Base-by-base conservation (phyloP, 2,113 vertebrate species). In the Herpetotheres cachinnans region DNA sequence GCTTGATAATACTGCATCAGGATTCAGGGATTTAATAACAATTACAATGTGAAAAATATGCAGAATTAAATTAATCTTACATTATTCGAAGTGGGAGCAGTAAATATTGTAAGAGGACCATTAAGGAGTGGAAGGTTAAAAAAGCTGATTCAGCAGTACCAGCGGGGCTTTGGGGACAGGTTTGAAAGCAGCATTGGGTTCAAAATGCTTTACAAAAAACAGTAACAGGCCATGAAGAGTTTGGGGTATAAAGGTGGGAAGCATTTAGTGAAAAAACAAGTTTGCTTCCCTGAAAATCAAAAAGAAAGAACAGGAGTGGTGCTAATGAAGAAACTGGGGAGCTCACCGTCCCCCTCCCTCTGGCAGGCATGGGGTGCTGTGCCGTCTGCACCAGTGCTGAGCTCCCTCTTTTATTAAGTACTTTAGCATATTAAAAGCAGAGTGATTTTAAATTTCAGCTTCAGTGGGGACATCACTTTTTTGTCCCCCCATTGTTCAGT, bases 281-380 rank as follows among this genome's bases (percentile, higher is more conserved):
- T 89, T 83, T 77, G 12, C 30, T 70, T 86, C 42, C 29, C 61
- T 70, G 89, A 83, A 81, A 93, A 47, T 32, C 29, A 20, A 0
- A 40, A 40, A 61, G 67, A 65, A 40, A 6, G 34, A 76, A 32
- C 55, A 58, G 59, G 67, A 81, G 50, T 2, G 7, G 11, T 71
- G 79, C 22, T 84, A 38, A 62, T 4, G 8, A 30, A 40, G 42
- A 63, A 36, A 22, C 47, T 24, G 82, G 25, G 52, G 61, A 78
- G 26, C 50, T 90, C 79, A 84, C 5, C 0, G 3, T 15, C 16
- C 38, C n/a, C 13, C 44, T 86, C 38, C 54, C 17, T 26, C 69
- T 42, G 79, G n/a, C 55, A 74, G 42, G 42, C 47, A 54, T 3
- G 0, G 10, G 4, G 19, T n/a, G 1, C 69, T 84, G 47, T 0